Evolutionary conservation across 2,113 vertebrate species (phyloP), one percentile per base, ranked within the genome.

Genomic region (Megaceryle torquata): DNA sequence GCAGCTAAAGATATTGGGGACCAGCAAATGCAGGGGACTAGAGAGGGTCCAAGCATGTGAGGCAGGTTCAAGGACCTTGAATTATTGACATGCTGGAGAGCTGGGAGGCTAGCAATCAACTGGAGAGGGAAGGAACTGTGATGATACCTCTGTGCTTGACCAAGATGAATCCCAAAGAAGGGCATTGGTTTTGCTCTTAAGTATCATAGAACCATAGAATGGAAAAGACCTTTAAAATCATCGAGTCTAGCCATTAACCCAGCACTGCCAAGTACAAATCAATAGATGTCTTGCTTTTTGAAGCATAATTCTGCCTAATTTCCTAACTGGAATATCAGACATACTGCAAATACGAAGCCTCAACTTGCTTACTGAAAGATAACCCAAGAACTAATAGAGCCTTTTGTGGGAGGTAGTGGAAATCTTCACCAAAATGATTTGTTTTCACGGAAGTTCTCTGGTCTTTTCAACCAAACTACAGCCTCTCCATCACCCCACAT

Each of bases 121-220:
- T 9, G 11, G 15, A 9, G 44, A 57, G 51, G 26, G 20, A 20
- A 37, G 1, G 33, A 33, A 59, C 29, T 56, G 35, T 1, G 1
- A 13, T 10, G 63, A 4, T 15, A 31, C 15, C 63, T 22, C 35
- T 39, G 57, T 0, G 0, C 12, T 12, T 28, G 12, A 39, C 13
- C 17, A 31, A 13, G 0, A 11, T 28, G 54, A 53, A 43, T 5
- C 51, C 33, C 56, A 56, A 25, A 2, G 11, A 65, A 15, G 3
- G 50, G 39, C 83, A 44, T 12, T 28, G 44, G 14, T 15, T 89
- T 83, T 83, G 35, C 20, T 51, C 26, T 9, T 4, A 13, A 37
- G 2, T 13, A 10, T 29, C 56, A 57, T n/a, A 57, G 31, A 60
- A 35, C 13, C 57, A 24, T 35, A 33, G 56, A 57, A n/a, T 57